Evolutionary conservation across 2,797 vertebrate genomes (phyloP), one percentile per base, ranked within the genome.

Genomic region (Tachyglossus aculeatus): DNA sequence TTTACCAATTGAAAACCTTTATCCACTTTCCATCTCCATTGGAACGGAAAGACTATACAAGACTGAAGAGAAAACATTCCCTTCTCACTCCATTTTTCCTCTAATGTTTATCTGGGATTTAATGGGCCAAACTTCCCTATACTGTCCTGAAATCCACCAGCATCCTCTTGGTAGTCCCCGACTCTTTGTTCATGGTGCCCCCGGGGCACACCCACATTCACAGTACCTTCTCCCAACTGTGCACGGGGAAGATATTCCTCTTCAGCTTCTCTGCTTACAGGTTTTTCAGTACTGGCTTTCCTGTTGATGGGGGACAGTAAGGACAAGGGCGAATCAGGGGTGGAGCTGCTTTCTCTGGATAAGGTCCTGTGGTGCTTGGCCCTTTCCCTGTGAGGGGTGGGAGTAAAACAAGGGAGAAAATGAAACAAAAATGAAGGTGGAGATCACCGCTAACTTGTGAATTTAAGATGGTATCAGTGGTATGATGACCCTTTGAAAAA

Each of bases 261-360:
- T 6, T 79, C 85, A 41, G 69, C 64, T 48, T 85, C 79, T 1
- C 33, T 76, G 48, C 14, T 69, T 64, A 62, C 32, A 1, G 44
- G 53, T 77, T 78, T 88, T 75, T 92, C 90, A 0, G 15, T 13
- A 58, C 51, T 2, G 1, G 33, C 3, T 10, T 70, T 93, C 62
- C 65, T 70, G 71, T 67, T 58, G 0, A 1, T 44, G 0, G 85
- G 78, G 31, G 90, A 88, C 19, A 84, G 58, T 3, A 82, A 58
- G 12, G 54, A 57, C 61, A 81, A 13, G 3, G 91, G 91, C 0
- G 89, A 90, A 1, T 55, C 53, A 7, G 87, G 44, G 1, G 67
- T 66, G 6, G 71, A 74, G 58, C 51, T 52, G 19, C 59, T 76
- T 59, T 91, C 92, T 63, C 79, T 87, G 72, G 82, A 37, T 1